phyloP scores from a whole-genome alignment of 2,113 vertebrate species.

The Megaceryle torquata region DNA sequence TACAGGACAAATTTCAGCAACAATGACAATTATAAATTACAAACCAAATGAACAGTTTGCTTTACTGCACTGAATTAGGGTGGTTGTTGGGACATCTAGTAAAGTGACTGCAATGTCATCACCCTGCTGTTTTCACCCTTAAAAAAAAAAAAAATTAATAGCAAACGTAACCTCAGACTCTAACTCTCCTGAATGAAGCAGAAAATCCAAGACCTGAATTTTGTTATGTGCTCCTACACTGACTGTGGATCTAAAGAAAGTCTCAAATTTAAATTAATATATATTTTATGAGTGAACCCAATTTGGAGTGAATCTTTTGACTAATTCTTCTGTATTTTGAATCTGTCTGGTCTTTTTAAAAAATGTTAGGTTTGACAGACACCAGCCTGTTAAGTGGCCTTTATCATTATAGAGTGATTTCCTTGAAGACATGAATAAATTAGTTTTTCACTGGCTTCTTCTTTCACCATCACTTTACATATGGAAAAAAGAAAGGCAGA shows the following conservation, averaged over 20 bases:
- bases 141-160: not conserved
- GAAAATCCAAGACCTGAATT: not conserved
- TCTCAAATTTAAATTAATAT: not conserved
- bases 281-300: not conserved
- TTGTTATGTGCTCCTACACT: not conserved
- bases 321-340: not conserved
- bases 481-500: not conserved
- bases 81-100: not conserved
- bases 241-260: not conserved
- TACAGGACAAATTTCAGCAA: not conserved
- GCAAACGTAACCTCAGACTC: not conserved
- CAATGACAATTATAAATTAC: not conserved
- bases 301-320: not conserved
- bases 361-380: not conserved
- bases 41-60: not conserved
- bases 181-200: not conserved
- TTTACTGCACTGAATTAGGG: not conserved
- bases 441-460: not conserved
- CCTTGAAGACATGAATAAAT: not conserved
- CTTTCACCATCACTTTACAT: not conserved
- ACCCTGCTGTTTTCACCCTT: not conserved
- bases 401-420: not conserved
- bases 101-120: not conserved
- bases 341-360: not conserved
- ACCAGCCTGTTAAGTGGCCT: not conserved